Evolutionary conservation across 37 sponge, comb jelly and placozoan species (phyloP).

Genomic region (Bolinopsis microptera): DNA sequence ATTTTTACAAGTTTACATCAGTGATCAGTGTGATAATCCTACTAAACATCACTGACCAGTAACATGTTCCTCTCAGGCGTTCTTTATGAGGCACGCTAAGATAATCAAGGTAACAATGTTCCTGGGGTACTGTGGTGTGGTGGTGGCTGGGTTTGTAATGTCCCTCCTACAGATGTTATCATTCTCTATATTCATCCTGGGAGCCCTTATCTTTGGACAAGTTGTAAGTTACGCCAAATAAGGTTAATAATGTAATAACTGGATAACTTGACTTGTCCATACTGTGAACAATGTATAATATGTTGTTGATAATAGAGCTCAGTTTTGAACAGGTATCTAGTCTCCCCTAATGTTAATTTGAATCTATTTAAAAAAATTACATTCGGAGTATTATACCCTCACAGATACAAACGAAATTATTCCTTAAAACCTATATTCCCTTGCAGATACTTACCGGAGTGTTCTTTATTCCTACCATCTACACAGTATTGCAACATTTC

Average conservation of each 20-base stretch:
- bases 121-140: neutral
- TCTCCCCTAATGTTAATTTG: too few relatives aligned
- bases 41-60: too few relatives aligned
- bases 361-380: too few relatives aligned
- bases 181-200: conserved; percentile 27
- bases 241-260: neutral
- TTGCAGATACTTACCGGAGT: neutral
- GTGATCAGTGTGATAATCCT: too few relatives aligned
- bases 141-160: neutral
- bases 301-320: too few relatives aligned
- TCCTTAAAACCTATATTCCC: too few relatives aligned
- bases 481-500: neutral
- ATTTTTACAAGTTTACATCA: too few relatives aligned
- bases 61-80: neutral
- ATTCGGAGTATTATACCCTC: too few relatives aligned
- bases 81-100: neutral
- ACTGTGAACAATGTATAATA: too few relatives aligned
- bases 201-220: neutral
- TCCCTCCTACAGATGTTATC: neutral
- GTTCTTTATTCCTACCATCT: neutral
- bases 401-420: too few relatives aligned
- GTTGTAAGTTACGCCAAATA: neutral
- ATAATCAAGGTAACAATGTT: neutral
- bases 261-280: neutral
- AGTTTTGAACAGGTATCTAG: too few relatives aligned